Evolutionary conservation across 2,888 invertebrate species (phyloP).

Genomic region (Eupeodes latifasciatus): DNA sequence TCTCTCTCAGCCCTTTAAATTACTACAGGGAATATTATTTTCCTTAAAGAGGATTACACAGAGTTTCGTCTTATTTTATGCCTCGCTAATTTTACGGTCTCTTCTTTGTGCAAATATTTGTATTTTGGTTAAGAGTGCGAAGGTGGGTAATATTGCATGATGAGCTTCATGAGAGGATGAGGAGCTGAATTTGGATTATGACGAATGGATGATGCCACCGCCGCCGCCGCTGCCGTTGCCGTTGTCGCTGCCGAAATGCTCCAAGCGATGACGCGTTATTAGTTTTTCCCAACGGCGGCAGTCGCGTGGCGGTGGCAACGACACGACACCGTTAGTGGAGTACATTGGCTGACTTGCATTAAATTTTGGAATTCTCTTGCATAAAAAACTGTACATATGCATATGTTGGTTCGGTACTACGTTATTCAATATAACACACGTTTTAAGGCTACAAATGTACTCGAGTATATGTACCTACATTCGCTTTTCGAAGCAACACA

Average conservation of each 20-base stretch:
- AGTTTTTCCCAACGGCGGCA: neutral
- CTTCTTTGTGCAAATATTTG: conserved; percentile 63
- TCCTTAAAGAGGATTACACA: conserved; percentile 32
- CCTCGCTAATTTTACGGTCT: conserved; percentile 51
- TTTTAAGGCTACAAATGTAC: neutral
- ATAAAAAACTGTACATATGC: neutral
- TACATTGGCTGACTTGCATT: conserved; percentile 46
- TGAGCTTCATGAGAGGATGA: no score
- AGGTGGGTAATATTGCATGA: neutral
- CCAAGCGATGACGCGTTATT: conserved; percentile 27
- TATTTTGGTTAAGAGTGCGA: conserved; percentile 38
- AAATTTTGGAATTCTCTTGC: conserved; percentile 36
- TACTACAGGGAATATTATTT: conserved; percentile 55
- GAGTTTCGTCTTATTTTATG: conserved; percentile 1
- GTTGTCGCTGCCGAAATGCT: conserved; percentile 12
- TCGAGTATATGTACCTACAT: neutral
- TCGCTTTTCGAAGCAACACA: neutral
- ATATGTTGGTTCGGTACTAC: neutral
- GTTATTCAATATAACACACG: conserved; percentile 19
- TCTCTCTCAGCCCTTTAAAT: conserved; percentile 43
- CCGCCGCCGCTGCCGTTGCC: no score
- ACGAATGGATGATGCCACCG: conserved; percentile 17
- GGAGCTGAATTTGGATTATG: neutral
- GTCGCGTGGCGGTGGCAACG: no score
- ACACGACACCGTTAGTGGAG: no score